A percentile compares a stretch with the other conserved stretches of the same genome.
Evolutionary conservation across 2,888 invertebrate genomes (phyloP).

Genomic region (Ypsolopha scabrella): DNA sequence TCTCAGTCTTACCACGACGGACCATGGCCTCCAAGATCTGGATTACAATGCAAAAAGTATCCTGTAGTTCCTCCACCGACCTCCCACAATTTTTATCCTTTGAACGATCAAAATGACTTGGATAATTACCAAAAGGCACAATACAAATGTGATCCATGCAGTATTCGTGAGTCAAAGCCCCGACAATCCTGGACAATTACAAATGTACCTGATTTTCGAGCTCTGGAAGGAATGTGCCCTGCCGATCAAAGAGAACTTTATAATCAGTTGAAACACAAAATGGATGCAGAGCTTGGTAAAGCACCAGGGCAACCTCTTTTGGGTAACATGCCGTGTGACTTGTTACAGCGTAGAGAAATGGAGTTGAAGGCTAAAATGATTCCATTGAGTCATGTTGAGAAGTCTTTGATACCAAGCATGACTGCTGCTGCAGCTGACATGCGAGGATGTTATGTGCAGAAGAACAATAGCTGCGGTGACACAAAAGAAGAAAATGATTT

Average conservation of each 20-base stretch:
- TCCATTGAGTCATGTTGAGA: constrained; percentile 60
- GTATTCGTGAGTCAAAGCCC: constrained; percentile 50
- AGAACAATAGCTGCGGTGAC: constrained; percentile 63
- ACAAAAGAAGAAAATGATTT: constrained; percentile 65
- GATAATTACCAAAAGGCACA: constrained; percentile 47
- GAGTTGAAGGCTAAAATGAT: constrained; percentile 64
- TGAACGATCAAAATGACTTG: constrained; percentile 48
- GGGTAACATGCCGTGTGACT: constrained; percentile 44
- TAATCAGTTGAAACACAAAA: constrained; percentile 55
- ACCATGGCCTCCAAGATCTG: constrained; percentile 53
- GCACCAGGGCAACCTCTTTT: constrained; percentile 48
- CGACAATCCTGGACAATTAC: constrained; percentile 66
- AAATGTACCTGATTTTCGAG: constrained; percentile 52
- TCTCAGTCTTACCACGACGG: constrained; percentile 46
- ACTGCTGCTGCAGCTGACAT: constrained; percentile 46
- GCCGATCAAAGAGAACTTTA: constrained; percentile 56
- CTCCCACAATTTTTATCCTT: constrained; percentile 49
- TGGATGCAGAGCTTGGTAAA: constrained; percentile 60
- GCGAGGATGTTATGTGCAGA: constrained; percentile 48
- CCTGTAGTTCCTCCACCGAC: constrained; percentile 47
- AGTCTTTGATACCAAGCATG: constrained; percentile 58
- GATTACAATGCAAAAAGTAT: constrained; percentile 50
- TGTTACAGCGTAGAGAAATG: constrained; percentile 54
- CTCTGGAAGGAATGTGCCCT: constrained; percentile 52
- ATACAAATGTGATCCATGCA: constrained; percentile 55